Evolutionary conservation across 2,113 vertebrate species (phyloP), one percentile per base, ranked within the genome.

Genomic region (Tychaedon coryphoeus): DNA sequence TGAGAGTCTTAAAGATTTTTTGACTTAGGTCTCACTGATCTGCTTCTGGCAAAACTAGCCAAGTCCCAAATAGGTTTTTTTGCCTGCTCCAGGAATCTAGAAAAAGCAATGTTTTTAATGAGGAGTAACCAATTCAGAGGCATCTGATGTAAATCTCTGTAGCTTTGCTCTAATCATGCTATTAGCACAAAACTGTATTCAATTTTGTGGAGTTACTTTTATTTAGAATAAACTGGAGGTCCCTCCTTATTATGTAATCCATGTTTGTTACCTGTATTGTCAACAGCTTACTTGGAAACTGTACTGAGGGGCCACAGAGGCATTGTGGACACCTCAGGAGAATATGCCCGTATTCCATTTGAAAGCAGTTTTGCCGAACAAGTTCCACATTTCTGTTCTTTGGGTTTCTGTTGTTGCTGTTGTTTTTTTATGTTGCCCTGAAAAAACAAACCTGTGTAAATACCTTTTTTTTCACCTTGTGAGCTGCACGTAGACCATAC

Each of bases 51-150:
- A 34, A 88, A 76, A 85, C 82, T 83, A 82, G 17, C 33, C 7
- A 58, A 74, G 28, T 88, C 36, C 48, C 54, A 64, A 69, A 57
- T 47, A 92, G 8, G 8, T 66, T 62, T 94, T 95, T 92, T 87
- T 31, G 16, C 25, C 48, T 74, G 6, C 50, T 89, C 4, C 9
- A 51, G 60, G 28, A 79, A 56, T 76, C 16, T 40, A 36, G 51
- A 87, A 85, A 8, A 45, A 73, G 6, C 19, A 60, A 0, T 48
- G 9, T 38, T 91, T 83, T 62, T 79, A n/a, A 67, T 57, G n/a
- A 86, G 15, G 8, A 48, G 36, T 74, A 90, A 88, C 12, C 26
- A 54, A 23, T 64, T 22, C 42, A 45, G 33, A 58, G 10, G 29
- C 8, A 42, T 61, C 13, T 73, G 34, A 65, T 70, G 29, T 80